Evolutionary conservation across 2,888 invertebrate genomes (phyloP).

Genomic region (Hymenopus coronatus): DNA sequence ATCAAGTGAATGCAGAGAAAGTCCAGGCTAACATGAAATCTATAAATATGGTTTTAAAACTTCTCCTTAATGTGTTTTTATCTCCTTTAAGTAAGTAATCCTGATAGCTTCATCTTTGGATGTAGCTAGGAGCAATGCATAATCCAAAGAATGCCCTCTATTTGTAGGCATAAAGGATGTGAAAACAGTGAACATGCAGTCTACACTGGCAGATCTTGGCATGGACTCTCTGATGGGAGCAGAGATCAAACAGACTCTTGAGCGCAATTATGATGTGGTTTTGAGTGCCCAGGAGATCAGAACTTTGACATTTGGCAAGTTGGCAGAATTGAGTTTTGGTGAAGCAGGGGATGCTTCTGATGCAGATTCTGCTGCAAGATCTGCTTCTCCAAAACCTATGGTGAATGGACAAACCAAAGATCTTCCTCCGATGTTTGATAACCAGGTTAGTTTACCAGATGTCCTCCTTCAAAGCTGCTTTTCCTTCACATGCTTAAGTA

Average conservation of each 20-base stretch:
- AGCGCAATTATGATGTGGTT: conserved; percentile 87
- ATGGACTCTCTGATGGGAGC: conserved; percentile 99
- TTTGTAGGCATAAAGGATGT: conserved; percentile 79
- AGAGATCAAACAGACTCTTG: conserved; percentile 95
- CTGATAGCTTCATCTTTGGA: no score
- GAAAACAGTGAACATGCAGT: conserved; percentile 68
- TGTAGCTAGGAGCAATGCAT: neutral
- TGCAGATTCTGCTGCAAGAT: neutral
- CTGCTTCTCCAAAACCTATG: neutral
- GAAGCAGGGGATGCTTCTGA: neutral
- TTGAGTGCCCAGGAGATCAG: conserved; percentile 90
- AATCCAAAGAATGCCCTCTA: neutral
- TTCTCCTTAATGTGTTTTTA: no score
- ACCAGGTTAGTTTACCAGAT: neutral
- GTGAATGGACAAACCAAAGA: conserved; percentile 15
- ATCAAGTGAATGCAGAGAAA: no score
- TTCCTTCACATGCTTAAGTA: no score
- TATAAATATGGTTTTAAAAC: no score
- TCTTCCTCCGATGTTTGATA: neutral
- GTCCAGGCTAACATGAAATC: no score
- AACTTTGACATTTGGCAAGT: conserved; percentile 71
- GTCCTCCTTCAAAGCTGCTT: no score
- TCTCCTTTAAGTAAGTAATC: no score
- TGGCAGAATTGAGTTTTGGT: conserved; percentile 56
- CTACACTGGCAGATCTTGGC: conserved; percentile 89